A percentile compares a stretch with the other conserved stretches of the same genome.
phyloP scores from a whole-genome alignment of 2,797 vertebrate genomes.

The Leptatherina wallacei region DNA sequence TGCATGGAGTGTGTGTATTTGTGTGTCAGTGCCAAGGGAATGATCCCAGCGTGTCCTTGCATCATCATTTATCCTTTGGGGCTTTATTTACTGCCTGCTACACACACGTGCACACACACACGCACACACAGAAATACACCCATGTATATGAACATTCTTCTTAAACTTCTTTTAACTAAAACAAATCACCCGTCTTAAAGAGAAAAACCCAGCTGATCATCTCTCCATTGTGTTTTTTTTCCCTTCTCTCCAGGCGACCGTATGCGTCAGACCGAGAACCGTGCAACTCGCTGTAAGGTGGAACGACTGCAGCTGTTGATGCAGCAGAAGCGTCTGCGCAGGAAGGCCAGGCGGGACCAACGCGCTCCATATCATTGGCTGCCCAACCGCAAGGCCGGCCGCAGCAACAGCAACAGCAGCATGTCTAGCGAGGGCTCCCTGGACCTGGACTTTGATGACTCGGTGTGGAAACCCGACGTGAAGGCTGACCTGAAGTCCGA shows the following conservation, averaged over 20 bases:
- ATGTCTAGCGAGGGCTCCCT: slow-evolving; percentile 92
- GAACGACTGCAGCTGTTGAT: slow-evolving; percentile 95
- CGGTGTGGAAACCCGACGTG: slow-evolving; percentile 96
- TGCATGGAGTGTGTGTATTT: slow-evolving; percentile 23
- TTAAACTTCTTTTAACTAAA: slow-evolving; percentile 10
- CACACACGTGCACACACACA: too few species aligned
- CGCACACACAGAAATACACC: neutral
- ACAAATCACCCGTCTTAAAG: neutral
- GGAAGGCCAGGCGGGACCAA: slow-evolving; percentile 93
- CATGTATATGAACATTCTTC: slow-evolving; percentile 12
- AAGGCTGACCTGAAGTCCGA: slow-evolving; percentile 97
- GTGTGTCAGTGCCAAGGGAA: slow-evolving; percentile 25
- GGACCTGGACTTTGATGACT: slow-evolving; percentile 96
- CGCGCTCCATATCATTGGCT: slow-evolving; percentile 94
- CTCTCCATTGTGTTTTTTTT: neutral
- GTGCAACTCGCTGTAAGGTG: slow-evolving; percentile 96
- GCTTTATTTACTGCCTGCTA: slow-evolving; percentile 48
- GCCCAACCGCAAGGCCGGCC: slow-evolving; percentile 91
- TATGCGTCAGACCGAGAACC: slow-evolving; percentile 95
- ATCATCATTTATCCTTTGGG: slow-evolving; percentile 38
- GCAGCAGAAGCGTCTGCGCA: slow-evolving; percentile 95
- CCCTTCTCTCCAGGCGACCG: slow-evolving; percentile 86
- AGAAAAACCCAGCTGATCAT: slow-evolving; percentile 15
- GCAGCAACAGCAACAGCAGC: slow-evolving; percentile 94
- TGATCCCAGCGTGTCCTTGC: slow-evolving; percentile 26